These are phyloP conservation scores for Acutogordius australiensis DNA, from an alignment of 2,888 invertebrate genomes.

Conservation along the genomic window DNA sequence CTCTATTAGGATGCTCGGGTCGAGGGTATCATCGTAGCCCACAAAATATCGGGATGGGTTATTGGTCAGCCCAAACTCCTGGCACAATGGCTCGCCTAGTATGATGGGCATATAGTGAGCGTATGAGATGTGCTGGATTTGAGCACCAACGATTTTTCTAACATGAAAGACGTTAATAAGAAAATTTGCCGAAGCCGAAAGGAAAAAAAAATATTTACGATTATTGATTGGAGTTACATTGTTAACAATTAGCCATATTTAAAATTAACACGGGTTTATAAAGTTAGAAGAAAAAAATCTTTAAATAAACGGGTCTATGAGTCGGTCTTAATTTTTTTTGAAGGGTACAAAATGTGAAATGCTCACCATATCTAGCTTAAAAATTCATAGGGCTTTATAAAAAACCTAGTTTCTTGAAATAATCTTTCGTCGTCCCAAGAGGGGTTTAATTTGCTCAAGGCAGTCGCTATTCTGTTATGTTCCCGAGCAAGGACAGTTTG, in stretches of 20 bases:
- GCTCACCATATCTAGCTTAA: too few species aligned
- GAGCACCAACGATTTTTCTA: background rate
- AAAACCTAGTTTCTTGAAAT: constrained; percentile 8
- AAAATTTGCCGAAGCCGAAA: too few species aligned
- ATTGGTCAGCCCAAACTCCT: background rate
- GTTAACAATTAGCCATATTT: too few species aligned
- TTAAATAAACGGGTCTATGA: too few species aligned
- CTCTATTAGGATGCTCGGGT: background rate
- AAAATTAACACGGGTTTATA: too few species aligned
- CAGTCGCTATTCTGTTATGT: constrained; percentile 3
- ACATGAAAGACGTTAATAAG: too few species aligned
- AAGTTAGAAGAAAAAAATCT: too few species aligned
- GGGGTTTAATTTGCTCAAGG: background rate
- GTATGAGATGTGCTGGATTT: background rate
- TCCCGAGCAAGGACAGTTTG: background rate
- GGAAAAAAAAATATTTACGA: too few species aligned
- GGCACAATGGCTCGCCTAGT: background rate
- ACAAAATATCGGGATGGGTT: background rate
- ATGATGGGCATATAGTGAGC: background rate
- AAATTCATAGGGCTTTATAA: too few species aligned
- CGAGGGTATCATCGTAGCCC: background rate
- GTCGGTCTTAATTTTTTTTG: too few species aligned
- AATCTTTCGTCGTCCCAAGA: background rate
- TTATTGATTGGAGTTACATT: too few species aligned
- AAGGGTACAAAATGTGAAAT: too few species aligned